Evolutionary conservation across 2,797 vertebrate genomes (phyloP).

Genomic region (Poeciliopsis presidionis): DNA sequence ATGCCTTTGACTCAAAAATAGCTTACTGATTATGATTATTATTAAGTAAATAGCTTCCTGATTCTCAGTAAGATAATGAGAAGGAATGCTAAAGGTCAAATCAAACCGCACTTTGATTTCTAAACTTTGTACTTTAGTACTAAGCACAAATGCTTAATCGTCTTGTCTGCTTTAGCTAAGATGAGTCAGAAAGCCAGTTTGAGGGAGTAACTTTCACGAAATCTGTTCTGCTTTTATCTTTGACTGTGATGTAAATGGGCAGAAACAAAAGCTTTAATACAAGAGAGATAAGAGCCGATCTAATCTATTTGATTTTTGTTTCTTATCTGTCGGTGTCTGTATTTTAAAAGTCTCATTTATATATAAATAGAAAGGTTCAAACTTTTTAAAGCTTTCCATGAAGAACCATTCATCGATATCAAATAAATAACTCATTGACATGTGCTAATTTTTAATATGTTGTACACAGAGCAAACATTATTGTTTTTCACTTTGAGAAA

Average conservation of each 20-base stretch:
- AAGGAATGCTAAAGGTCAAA: no score
- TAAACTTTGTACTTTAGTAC: not conserved
- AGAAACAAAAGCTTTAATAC: not conserved
- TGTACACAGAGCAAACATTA: not conserved
- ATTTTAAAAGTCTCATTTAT: not conserved
- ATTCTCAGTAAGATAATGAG: not conserved
- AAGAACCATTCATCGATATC: not conserved
- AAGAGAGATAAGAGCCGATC: not conserved
- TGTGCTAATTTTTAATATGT: not conserved
- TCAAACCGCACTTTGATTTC: not conserved
- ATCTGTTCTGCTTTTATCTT: not conserved
- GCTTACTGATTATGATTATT: not conserved
- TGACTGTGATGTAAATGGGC: not conserved
- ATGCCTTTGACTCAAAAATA: not conserved
- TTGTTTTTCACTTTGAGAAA: not conserved
- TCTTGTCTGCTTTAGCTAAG: not conserved
- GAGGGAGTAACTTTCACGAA: not conserved
- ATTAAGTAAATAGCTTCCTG: not conserved
- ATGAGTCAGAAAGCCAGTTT: not conserved
- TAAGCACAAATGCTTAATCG: not conserved
- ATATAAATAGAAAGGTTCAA: not conserved
- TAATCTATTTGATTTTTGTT: not conserved
- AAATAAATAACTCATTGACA: not conserved
- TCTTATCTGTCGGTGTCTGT: not conserved
- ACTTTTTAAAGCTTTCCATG: not conserved